Percentiles rank a stretch among this genome's conserved stretches.
Conservation (phyloP, 2,113 vertebrate genomes). For the Zootoca vivipara region DNA sequence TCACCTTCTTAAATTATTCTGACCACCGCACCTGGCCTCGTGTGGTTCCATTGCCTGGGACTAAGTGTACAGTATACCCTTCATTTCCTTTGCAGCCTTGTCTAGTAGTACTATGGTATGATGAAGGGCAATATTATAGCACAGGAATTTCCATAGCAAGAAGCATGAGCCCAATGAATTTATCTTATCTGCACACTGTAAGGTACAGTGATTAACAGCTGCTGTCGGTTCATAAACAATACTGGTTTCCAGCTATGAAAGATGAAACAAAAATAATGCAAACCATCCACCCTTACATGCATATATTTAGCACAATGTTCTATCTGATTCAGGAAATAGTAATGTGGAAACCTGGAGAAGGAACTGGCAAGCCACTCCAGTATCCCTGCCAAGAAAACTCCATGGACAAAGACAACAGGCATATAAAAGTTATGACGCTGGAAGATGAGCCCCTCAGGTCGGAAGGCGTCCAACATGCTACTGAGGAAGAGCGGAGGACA, state of each 20-base stretch:
- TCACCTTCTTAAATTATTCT: background rate
- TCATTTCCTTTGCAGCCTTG: background rate
- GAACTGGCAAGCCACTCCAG: too few species aligned
- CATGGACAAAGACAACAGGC: too few species aligned
- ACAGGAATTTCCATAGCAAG: background rate
- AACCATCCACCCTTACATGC: background rate
- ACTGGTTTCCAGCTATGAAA: conserved; percentile 17
- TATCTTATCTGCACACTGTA: background rate
- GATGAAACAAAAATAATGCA: background rate
- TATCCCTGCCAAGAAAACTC: too few species aligned
- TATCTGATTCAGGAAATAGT: background rate
- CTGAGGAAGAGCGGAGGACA: too few species aligned
- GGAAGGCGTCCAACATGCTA: too few species aligned
- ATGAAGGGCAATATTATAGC: background rate
- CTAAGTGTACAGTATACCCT: background rate
- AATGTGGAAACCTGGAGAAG: background rate
- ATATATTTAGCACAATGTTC: background rate
- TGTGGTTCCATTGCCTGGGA: background rate
- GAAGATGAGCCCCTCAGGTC: too few species aligned
- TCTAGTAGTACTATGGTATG: background rate
- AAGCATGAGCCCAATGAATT: background rate
- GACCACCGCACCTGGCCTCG: background rate
- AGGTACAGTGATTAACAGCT: background rate
- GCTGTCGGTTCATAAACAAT: background rate
- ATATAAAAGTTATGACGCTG: too few species aligned